Conservation (phyloP, 1,140 invertebrate species). For the Trichogramma pretiosum region DNA sequence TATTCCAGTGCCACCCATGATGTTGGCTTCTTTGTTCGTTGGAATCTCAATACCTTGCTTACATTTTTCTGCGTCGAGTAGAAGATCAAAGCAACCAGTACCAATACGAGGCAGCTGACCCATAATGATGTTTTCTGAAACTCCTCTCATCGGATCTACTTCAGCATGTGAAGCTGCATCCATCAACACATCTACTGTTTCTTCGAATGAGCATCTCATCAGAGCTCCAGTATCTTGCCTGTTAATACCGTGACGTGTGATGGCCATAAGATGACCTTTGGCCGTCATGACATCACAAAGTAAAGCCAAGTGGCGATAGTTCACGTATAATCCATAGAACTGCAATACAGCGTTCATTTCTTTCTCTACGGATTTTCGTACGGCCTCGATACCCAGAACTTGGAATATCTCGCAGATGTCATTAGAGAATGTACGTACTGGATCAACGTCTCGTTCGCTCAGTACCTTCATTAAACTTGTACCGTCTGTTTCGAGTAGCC, state of each 20-base stretch:
- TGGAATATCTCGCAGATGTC: slow-evolving; percentile 99
- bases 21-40: slow-evolving; percentile 61
- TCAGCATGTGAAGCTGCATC: slow-evolving; percentile 97
- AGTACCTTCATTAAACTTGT: slow-evolving; percentile 97
- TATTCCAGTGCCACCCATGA: slow-evolving; percentile 73
- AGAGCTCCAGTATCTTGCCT: slow-evolving; percentile 98
- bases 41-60: slow-evolving; percentile 97
- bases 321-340: slow-evolving; percentile 99
- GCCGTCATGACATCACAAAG: slow-evolving; percentile 99
- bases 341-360: slow-evolving; percentile 99
- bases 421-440: slow-evolving; percentile 93
- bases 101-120: slow-evolving; percentile 97
- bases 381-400: slow-evolving; percentile 97
- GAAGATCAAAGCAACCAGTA: slow-evolving; percentile 92
- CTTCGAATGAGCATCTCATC: slow-evolving; percentile 94
- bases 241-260: slow-evolving; percentile 99
- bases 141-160: slow-evolving; percentile 95
- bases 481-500: slow-evolving; percentile 98
- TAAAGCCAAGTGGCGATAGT: slow-evolving; percentile 97
- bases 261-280: slow-evolving; percentile 99
- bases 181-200: slow-evolving; percentile 95
- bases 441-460: slow-evolving; percentile 94
- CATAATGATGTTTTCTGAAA: slow-evolving; percentile 99
- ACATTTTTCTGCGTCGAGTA: slow-evolving; percentile 97
- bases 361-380: slow-evolving; percentile 97